A percentile compares a stretch with the other conserved stretches of the same genome.
phyloP scores from a whole-genome alignment of 2,797 vertebrate genomes.

The Tinamus major region DNA sequence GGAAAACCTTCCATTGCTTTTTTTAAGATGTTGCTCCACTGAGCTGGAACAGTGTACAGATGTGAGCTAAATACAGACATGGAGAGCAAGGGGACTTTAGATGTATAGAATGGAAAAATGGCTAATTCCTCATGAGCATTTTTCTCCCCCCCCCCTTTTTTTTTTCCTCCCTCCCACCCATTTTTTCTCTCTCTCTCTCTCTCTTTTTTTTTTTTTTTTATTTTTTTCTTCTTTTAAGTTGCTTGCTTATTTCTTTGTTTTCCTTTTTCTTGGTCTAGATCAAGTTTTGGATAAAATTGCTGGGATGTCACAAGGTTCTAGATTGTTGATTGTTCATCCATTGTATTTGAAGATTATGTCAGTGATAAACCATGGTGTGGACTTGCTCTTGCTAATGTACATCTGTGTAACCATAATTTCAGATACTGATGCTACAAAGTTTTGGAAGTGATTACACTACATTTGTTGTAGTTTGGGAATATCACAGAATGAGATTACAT shows the following conservation, averaged over 20 bases:
- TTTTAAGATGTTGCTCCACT: neutral
- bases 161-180: neutral
- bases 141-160: neutral
- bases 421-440: neutral
- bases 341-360: neutral
- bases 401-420: neutral
- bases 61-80: neutral
- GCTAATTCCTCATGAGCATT: neutral
- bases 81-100: neutral
- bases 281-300: neutral
- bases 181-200: too few relatives aligned
- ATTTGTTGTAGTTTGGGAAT: neutral
- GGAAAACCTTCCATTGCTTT: slow-evolving; percentile 8
- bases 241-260: neutral
- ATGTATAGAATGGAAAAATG: slow-evolving; percentile 9
- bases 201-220: too few relatives aligned
- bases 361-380: neutral
- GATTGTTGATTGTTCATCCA: neutral
- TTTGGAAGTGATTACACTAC: neutral
- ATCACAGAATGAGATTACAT: neutral
- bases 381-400: neutral
- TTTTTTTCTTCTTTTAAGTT: neutral
- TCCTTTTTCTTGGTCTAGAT: neutral
- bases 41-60: neutral
- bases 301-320: neutral